Evolutionary conservation across 92 coral and sea anemone species (phyloP).

Genomic region (Umimayanthus kanabou): DNA sequence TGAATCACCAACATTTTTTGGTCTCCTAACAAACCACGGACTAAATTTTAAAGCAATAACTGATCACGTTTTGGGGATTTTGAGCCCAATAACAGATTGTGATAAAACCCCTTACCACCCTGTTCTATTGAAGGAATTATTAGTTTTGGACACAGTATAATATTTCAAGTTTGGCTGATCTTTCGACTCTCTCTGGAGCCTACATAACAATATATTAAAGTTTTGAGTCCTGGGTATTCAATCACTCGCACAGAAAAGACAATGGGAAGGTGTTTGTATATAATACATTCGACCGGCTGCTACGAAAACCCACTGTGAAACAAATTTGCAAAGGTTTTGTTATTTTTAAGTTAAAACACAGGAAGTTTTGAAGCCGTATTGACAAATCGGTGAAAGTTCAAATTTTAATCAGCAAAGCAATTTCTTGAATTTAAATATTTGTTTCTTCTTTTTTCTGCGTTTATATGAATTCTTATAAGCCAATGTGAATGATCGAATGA

Average conservation of each 20-base stretch:
- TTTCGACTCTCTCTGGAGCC: too few relatives aligned
- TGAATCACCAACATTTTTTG: too few relatives aligned
- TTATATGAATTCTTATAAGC: not conserved
- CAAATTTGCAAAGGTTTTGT: not conserved
- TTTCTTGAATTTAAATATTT: not conserved
- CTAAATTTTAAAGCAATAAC: too few relatives aligned
- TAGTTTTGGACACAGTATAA: too few relatives aligned
- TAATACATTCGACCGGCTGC: not conserved
- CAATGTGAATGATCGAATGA: conserved; percentile 1
- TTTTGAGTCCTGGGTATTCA: too few relatives aligned
- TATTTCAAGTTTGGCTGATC: too few relatives aligned
- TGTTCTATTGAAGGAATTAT: too few relatives aligned
- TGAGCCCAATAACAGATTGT: too few relatives aligned
- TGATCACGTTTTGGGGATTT: too few relatives aligned
- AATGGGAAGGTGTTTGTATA: not conserved
- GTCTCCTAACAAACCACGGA: too few relatives aligned
- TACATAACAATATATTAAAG: too few relatives aligned
- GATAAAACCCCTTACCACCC: too few relatives aligned
- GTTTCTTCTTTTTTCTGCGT: not conserved
- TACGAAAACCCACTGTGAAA: not conserved
- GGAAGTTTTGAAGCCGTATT: conserved; percentile 7
- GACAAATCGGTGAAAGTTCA: not conserved
- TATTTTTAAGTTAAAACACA: not conserved
- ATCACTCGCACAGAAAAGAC: not conserved
- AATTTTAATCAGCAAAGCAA: not conserved